A percentile compares a stretch with the other conserved stretches of the same genome.
These are phyloP conservation scores for Solenodon paradoxus DNA, from an alignment of 2,113 vertebrate genomes.

Conservation along the genomic window DNA sequence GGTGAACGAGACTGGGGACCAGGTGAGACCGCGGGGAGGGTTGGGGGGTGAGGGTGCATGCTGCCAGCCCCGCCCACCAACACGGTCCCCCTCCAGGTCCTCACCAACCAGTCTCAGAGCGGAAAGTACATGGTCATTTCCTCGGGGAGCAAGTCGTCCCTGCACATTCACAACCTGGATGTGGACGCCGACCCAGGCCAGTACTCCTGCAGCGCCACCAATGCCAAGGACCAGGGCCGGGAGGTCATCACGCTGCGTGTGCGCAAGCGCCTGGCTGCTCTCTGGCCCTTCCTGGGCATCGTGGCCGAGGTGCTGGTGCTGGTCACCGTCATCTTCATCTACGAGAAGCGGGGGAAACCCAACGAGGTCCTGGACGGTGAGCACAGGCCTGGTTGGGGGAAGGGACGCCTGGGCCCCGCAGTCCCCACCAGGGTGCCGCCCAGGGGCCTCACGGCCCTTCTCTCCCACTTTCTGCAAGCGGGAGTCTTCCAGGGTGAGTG, in stretches of 20 bases:
- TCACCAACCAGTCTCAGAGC: slow-evolving; percentile 82
- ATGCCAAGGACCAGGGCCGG: fast-evolving
- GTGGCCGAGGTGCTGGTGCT: slow-evolving; percentile 96
- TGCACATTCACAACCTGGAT: slow-evolving; percentile 83
- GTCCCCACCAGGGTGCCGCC: neutral
- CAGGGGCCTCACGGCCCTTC: neutral
- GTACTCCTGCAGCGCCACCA: slow-evolving; percentile 87
- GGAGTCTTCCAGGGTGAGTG: slow-evolving; percentile 51
- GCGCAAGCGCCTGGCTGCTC: slow-evolving; percentile 92
- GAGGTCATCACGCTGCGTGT: slow-evolving; percentile 86
- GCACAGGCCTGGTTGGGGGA: neutral
- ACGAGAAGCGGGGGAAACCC: slow-evolving; percentile 96
- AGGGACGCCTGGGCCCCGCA: too few species aligned
- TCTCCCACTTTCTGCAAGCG: slow-evolving; percentile 64
- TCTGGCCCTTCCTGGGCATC: slow-evolving; percentile 98
- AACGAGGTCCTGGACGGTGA: slow-evolving; percentile 93
- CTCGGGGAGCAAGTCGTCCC: slow-evolving; percentile 79
- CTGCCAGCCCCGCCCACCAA: neutral
- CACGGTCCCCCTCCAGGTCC: slow-evolving; percentile 46
- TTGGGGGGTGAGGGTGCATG: too few species aligned
- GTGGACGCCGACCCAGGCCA: slow-evolving; percentile 83
- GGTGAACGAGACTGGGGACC: fast-evolving
- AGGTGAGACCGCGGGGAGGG: neutral
- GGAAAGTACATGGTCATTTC: slow-evolving; percentile 83
- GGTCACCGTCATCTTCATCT: slow-evolving; percentile 96